These are phyloP conservation scores for Brachionus asplanchnoidis DNA, from an alignment of 1,140 invertebrate genomes.

Conservation along the genomic window DNA sequence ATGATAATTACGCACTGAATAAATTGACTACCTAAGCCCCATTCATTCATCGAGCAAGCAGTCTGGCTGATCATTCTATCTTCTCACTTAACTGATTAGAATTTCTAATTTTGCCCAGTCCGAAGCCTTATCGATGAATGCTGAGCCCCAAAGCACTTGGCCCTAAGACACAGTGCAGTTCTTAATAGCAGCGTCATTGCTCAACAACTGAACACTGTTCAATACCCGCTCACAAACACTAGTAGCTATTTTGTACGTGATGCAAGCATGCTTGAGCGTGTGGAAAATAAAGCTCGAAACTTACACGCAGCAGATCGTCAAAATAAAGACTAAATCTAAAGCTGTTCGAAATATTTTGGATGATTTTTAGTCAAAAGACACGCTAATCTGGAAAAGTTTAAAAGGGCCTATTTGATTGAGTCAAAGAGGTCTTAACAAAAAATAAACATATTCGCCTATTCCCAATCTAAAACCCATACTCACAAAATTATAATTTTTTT, in stretches of 20 bases:
- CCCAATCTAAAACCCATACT: background rate
- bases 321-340: background rate
- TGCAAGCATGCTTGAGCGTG: background rate
- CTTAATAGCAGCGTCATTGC: background rate
- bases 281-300: background rate
- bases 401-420: no score
- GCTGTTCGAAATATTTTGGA: background rate
- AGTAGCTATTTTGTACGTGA: background rate
- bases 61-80: background rate
- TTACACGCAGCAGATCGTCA: background rate
- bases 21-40: background rate
- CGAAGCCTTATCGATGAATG: background rate
- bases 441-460: background rate
- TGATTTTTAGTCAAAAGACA: background rate
- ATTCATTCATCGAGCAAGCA: background rate
- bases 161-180: background rate
- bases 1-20: background rate
- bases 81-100: background rate
- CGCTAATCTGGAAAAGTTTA: background rate
- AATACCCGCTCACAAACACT: background rate
- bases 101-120: background rate
- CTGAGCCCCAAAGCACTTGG: background rate
- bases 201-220: background rate
- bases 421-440: background rate
- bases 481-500: background rate